phyloP scores from a whole-genome alignment of 2,797 vertebrate genomes.

The Heteromormyrus szaboi region DNA sequence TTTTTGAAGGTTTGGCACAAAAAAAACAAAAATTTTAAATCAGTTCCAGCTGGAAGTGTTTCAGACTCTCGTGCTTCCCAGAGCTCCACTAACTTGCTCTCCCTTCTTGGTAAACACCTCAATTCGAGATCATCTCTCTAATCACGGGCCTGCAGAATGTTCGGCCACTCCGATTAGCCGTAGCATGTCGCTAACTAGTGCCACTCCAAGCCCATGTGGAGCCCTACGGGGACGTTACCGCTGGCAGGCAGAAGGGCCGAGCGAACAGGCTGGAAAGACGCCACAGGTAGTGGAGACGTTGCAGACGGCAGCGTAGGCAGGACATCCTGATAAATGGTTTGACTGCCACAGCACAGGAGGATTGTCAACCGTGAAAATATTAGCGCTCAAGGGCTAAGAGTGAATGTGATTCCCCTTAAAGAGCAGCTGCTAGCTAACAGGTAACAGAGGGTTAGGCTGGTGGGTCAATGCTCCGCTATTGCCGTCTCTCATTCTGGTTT shows the following conservation, averaged over 20 bases:
- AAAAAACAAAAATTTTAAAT: not conserved
- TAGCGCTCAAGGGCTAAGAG: not conserved
- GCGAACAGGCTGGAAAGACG: not conserved
- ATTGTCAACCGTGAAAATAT: not conserved
- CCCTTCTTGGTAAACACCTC: not conserved
- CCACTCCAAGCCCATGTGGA: not conserved
- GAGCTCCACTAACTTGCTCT: not conserved
- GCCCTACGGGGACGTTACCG: not conserved
- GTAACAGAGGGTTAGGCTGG: conserved; percentile 9
- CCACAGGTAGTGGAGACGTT: not conserved
- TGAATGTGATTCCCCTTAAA: not conserved
- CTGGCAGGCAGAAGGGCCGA: not conserved
- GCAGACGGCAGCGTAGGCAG: not conserved
- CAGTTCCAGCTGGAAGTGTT: not conserved
- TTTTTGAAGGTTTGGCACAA: not conserved
- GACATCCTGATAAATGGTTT: not conserved
- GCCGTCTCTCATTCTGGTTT: conserved; percentile 18
- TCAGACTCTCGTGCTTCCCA: not conserved
- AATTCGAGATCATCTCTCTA: not conserved
- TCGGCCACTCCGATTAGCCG: not conserved
- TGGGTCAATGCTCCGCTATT: conserved; percentile 26
- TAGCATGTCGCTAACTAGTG: not conserved
- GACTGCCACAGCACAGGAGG: not conserved
- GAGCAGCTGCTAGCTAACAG: not conserved
- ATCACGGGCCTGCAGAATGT: not conserved